Conservation (phyloP, 2,797 vertebrate species). For the Galagoides demidoff region DNA sequence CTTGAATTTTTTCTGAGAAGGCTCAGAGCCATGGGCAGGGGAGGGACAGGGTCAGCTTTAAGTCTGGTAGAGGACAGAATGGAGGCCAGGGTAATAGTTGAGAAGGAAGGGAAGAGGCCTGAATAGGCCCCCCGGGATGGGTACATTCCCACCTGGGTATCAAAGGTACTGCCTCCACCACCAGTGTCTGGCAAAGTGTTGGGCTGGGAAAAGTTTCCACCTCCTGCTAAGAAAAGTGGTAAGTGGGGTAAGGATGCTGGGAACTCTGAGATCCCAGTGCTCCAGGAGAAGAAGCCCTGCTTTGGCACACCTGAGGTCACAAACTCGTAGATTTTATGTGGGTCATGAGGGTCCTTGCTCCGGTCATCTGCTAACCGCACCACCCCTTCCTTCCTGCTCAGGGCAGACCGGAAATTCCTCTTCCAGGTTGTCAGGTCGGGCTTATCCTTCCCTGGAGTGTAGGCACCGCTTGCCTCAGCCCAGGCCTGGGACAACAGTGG, state of each 20-base stretch:
- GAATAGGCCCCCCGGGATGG: background rate
- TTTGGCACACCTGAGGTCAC: constrained; percentile 58
- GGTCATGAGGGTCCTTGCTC: constrained; percentile 90
- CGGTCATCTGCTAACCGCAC: constrained; percentile 86
- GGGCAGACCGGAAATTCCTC: constrained; percentile 94
- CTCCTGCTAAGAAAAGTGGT: background rate
- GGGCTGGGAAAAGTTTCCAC: background rate
- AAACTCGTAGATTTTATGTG: constrained; percentile 91
- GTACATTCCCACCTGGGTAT: constrained; percentile 37
- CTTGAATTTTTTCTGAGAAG: background rate
- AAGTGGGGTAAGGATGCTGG: background rate
- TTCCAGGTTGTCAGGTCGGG: constrained; percentile 92
- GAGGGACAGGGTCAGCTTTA: background rate
- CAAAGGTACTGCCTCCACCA: background rate
- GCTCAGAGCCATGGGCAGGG: background rate
- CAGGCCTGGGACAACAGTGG: constrained; percentile 88
- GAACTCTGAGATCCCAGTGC: background rate
- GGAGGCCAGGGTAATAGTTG: background rate
- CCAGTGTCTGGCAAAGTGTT: background rate
- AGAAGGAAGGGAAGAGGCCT: background rate
- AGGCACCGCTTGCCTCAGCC: constrained; percentile 90
- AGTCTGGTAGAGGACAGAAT: background rate
- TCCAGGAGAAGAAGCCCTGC: background rate
- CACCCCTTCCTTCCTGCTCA: constrained; percentile 88
- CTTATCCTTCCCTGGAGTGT: constrained; percentile 75